phyloP scores from a whole-genome alignment of 2,888 invertebrate species.

The Coelopa pilipes region DNA sequence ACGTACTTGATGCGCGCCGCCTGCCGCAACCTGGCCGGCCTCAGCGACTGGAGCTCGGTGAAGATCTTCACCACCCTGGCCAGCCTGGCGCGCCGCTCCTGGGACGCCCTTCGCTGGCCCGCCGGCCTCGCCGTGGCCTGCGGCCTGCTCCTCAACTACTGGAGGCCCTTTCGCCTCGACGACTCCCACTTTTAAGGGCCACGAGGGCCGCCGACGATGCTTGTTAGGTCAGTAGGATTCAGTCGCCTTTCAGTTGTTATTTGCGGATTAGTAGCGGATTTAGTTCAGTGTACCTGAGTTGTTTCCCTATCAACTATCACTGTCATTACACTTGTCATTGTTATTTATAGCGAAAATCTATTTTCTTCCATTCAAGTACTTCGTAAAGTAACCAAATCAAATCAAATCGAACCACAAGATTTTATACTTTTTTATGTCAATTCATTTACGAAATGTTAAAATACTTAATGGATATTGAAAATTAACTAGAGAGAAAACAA shows the following conservation, averaged over 20 bases:
- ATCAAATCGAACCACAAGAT: too few species aligned
- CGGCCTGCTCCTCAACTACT: slow-evolving; percentile 38
- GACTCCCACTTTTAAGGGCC: background rate
- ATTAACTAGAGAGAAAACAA: too few species aligned
- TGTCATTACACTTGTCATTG: background rate
- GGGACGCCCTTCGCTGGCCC: slow-evolving; percentile 38
- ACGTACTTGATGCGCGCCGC: slow-evolving; percentile 70
- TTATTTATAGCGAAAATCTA: slow-evolving; percentile 8
- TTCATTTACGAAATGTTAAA: background rate
- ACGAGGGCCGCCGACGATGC: background rate
- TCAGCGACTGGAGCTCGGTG: slow-evolving; percentile 66
- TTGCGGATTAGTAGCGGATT: background rate
- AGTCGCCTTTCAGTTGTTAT: slow-evolving; percentile 4
- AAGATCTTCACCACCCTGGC: slow-evolving; percentile 60
- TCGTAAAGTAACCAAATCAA: too few species aligned
- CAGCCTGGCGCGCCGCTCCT: slow-evolving; percentile 45
- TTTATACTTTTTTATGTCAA: too few species aligned
- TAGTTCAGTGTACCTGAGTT: slow-evolving; percentile 38
- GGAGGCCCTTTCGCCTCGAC: slow-evolving; percentile 30
- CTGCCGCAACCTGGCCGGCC: slow-evolving; percentile 70
- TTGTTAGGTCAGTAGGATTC: too few species aligned
- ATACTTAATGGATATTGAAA: background rate
- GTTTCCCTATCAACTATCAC: background rate
- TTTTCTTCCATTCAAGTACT: background rate
- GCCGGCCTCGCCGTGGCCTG: slow-evolving; percentile 41